Conservation (phyloP, 2,113 vertebrate genomes). For the Sarotherodon lohbergeri region DNA sequence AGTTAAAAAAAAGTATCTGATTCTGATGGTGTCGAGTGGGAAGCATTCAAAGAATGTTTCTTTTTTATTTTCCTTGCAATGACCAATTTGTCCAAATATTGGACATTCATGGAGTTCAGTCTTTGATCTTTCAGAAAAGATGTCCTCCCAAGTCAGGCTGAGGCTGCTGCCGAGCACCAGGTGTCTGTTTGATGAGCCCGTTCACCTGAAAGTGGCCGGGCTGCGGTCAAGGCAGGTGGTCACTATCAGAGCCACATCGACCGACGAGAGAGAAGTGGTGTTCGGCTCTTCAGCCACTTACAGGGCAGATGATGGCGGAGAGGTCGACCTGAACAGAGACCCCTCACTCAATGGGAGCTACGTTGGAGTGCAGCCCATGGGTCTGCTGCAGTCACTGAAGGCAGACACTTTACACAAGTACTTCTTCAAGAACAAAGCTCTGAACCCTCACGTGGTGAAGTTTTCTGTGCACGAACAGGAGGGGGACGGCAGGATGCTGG, state of each 20-base stretch:
- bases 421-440: neutral
- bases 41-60: neutral
- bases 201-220: slow-evolving; percentile 38
- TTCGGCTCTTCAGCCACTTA: slow-evolving; percentile 39
- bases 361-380: slow-evolving; percentile 44
- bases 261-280: neutral
- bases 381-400: slow-evolving; percentile 43
- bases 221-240: slow-evolving; percentile 46
- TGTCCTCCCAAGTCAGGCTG: neutral
- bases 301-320: slow-evolving; percentile 22
- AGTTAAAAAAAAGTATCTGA: neutral
- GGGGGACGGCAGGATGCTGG: neutral
- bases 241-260: slow-evolving; percentile 25
- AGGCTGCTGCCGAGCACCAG: slow-evolving; percentile 35
- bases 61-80: neutral
- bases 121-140: neutral
- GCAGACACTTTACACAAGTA: neutral
- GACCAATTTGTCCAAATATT: neutral
- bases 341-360: slow-evolving; percentile 44
- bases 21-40: neutral
- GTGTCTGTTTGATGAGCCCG: slow-evolving; percentile 43
- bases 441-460: slow-evolving; percentile 28
- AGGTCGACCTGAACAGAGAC: slow-evolving; percentile 33
- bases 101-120: neutral
- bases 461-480: slow-evolving; percentile 38